A percentile compares a stretch with the other conserved stretches of the same genome.
Evolutionary conservation across 2,888 invertebrate genomes (phyloP).

Genomic region (Leptura quadrifasciata): DNA sequence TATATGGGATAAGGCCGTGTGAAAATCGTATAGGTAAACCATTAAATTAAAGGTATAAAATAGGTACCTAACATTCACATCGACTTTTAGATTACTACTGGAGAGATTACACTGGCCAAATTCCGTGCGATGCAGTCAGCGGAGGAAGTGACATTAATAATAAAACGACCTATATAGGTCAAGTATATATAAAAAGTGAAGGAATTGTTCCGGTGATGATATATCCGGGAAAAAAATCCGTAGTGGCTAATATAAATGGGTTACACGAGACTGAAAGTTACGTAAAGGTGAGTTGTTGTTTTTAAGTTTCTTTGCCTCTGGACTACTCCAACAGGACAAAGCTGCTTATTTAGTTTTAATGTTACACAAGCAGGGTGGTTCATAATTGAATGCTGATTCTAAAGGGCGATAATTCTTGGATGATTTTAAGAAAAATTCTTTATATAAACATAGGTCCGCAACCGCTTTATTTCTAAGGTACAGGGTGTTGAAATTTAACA

Average conservation of each 20-base stretch:
- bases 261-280: conserved; percentile 37
- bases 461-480: too few relatives aligned
- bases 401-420: too few relatives aligned
- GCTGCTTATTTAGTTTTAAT: too few relatives aligned
- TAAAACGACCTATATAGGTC: conserved; percentile 52
- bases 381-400: too few relatives aligned
- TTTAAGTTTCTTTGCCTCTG: too few relatives aligned
- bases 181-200: conserved; percentile 46
- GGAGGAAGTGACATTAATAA: conserved; percentile 52
- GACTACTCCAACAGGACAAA: too few relatives aligned
- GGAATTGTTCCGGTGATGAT: conserved; percentile 53
- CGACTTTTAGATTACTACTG: conserved; percentile 49
- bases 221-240: conserved; percentile 46
- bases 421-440: too few relatives aligned
- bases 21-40: not conserved
- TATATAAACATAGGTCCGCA: too few relatives aligned
- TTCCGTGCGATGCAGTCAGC: conserved; percentile 52
- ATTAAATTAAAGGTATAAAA: not conserved
- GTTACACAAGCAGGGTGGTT: too few relatives aligned
- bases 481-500: too few relatives aligned
- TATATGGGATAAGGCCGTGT: not conserved
- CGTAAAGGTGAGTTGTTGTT: conserved; percentile 43
- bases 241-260: conserved; percentile 46
- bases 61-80: not conserved
- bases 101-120: conserved; percentile 55